phyloP scores from a whole-genome alignment of 2,888 invertebrate genomes.

The Spatulosminthurus flaviceps region DNA sequence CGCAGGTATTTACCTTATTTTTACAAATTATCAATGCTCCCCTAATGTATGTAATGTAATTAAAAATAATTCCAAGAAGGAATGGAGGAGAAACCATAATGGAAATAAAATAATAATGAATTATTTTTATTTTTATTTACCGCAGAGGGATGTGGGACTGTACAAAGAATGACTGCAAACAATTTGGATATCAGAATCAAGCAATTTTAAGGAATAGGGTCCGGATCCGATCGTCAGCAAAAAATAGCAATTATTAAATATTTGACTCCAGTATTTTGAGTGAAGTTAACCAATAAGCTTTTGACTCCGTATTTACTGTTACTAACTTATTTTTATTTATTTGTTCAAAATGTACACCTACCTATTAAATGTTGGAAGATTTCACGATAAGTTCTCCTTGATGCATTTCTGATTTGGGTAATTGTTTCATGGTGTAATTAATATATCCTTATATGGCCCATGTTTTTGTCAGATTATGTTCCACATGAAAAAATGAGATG shows the following conservation, averaged over 20 bases:
- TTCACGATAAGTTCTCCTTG: too few species aligned
- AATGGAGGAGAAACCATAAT: too few species aligned
- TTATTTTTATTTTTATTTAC: slow-evolving; percentile 23
- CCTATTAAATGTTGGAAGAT: too few species aligned
- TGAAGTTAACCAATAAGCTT: not conserved
- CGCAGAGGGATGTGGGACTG: slow-evolving; percentile 60
- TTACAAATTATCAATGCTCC: too few species aligned
- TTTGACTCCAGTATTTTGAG: not conserved
- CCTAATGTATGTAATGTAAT: too few species aligned
- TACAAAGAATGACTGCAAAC: slow-evolving; percentile 58
- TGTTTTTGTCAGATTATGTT: too few species aligned
- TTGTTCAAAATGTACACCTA: not conserved
- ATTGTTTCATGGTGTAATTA: too few species aligned
- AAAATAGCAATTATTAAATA: not conserved
- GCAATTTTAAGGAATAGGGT: slow-evolving; percentile 48
- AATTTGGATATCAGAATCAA: slow-evolving; percentile 57
- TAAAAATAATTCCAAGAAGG: too few species aligned
- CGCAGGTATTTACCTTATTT: too few species aligned
- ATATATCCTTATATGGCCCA: too few species aligned
- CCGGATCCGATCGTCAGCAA: slow-evolving; percentile 1
- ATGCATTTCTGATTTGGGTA: too few species aligned
- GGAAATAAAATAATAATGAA: not conserved
- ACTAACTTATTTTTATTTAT: not conserved
- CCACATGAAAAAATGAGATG: too few species aligned
- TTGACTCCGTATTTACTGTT: not conserved